phyloP scores from a whole-genome alignment of 2,113 vertebrate species.

The Phoenicopterus ruber region DNA sequence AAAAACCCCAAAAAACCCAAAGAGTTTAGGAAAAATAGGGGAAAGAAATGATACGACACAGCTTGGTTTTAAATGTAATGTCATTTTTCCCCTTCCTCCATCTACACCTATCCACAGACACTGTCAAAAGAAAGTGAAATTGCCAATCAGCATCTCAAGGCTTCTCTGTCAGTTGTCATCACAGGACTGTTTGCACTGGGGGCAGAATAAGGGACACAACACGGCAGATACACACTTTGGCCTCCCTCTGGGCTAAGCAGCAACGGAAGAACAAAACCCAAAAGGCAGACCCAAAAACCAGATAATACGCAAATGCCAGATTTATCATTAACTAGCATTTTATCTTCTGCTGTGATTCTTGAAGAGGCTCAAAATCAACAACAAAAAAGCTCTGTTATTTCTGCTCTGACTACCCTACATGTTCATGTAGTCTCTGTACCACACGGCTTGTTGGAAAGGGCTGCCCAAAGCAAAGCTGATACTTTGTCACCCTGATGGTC shows the following conservation, averaged over 20 bases:
- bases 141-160: neutral
- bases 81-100: neutral
- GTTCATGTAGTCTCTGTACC: neutral
- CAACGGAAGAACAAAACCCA: constrained; percentile 3
- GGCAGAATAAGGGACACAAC: neutral
- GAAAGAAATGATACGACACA: accelerated
- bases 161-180: neutral
- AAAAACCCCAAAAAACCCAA: neutral
- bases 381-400: neutral
- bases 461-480: neutral
- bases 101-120: neutral
- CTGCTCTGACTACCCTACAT: neutral
- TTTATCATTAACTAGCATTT: constrained; percentile 8
- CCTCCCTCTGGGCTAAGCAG: neutral
- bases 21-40: neutral
- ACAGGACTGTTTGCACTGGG: neutral
- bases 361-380: neutral
- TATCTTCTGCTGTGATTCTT: neutral
- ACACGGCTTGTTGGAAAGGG: neutral
- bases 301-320: neutral
- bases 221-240: neutral
- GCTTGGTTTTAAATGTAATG: neutral
- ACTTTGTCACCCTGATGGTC: neutral
- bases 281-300: neutral
- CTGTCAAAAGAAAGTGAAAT: neutral